Base-by-base conservation (phyloP, 2,888 invertebrate genomes). In the Heteromurus nitidus region DNA sequence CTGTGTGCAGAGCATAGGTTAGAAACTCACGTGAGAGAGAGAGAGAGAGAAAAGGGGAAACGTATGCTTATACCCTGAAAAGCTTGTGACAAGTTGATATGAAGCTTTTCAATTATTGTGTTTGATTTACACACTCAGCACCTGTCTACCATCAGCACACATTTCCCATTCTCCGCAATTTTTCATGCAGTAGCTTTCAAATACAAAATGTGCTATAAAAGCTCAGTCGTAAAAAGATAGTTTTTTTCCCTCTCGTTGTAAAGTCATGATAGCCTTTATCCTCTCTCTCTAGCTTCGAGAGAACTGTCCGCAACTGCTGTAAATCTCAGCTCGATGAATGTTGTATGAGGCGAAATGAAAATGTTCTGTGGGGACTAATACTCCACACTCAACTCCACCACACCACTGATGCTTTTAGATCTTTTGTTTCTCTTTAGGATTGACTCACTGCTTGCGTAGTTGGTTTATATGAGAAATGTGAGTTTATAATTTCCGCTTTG, bases 71-170 rank as follows among this genome's bases (percentile, higher is more conserved):
- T 3, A 13, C 20, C 60, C 65, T 76, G 76, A 68, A 68, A 76
- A 60, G 67, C 53, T 26, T 76, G 68, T 76, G 76, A 76, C 76
- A 76, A 76, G 53, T 55, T 76, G 36, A 47, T 76, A 50, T 76
- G 60, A 42, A 76, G 76, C 70, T 69, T 77, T 77, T 77, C 77
- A 77, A 77, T 77, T 77, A 77, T 77, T 77, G 24, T 70, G 69
- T 77, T 77, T 77, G 77, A 77, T 77, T 77, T 77, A 77, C 77
- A 77, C 69, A 70, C 77, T 77, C 70, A 62, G 44, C 77, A 77
- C 69, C 77, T 77, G 77, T 64, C 70, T 60, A 60, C 62, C 76
- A 62, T 73, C 73, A n/a, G n/a, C n/a, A 47, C 31, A 60, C 72
- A 44, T 42, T 31, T 31, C n/a, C 22, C 26, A 5, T 42, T 42